Evolutionary conservation across 1,140 invertebrate species (phyloP), one percentile per base, ranked within the genome.

Genomic region (Stegodyphus dumicola): DNA sequence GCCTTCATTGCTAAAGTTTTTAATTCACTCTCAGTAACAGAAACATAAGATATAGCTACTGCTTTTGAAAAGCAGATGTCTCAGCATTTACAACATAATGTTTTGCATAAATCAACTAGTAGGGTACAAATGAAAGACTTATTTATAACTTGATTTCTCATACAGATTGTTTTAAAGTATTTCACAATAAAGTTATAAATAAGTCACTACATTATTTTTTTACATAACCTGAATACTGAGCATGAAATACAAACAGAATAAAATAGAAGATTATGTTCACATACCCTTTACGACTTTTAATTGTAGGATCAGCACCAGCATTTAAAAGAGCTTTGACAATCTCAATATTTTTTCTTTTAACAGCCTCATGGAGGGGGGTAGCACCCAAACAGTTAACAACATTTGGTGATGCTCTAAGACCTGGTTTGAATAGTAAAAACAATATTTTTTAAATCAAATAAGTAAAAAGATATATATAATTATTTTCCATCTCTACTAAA

Each of bases 311-410:
- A 60, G 93, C 93, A 85, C 92, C 93, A 89, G 91, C 90, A 77
- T 91, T 90, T 66, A 94, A 87, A 18, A 94, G 87, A 87, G 92
- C 91, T 89, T 92, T 91, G 76, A 93, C 92, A 87, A 94, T 92
- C 33, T 90, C 90, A 73, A 90, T 85, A 89, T 93, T 92, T 7
- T 92, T 93, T 87, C 93, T 90, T 87, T 90, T 91, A 5, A 94
- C 92, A 80, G 93, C 93, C 89, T 94, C 93, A 87, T 94, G 93
- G 33, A 94, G 89, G 54, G 93, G 93, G 6, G 93, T 93, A 65
- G 92, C 92, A 48, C 93, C 93, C 87, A 91, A 91, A 17, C 90
- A 90, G 90, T 93, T 94, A 85, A 92, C 90, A 7, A 91, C 89
- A 89, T 93, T 93, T 6, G 90, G 88, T 85, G 89, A 84, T 64